Base-by-base conservation (phyloP, 2,888 invertebrate species). In the Aphrophora alni region DNA sequence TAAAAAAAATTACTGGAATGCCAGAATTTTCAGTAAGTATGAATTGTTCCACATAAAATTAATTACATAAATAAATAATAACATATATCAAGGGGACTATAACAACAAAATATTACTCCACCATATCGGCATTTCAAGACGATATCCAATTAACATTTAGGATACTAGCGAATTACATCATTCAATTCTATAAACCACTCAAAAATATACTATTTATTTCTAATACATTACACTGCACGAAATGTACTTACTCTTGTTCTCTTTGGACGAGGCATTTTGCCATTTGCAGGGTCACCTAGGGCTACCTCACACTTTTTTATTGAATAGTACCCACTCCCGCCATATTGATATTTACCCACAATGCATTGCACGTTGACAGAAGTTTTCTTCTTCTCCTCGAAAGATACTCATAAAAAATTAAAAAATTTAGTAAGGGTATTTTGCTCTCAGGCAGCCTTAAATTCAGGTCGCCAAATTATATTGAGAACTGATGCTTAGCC, bases 191-290 rank as follows among this genome's bases (percentile, higher is more conserved):
- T 4, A 59, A 59, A 59, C 21, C 3, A 59, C 4, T 4, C 14
- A 59, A 59, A 59, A 21, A 0, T 21, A 21, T 59, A n/a, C 3
- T 21, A 59, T 5, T 5, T 21, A 59, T 4, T 59, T 59, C 21
- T 59, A 59, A 3, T 12, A 59, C 21, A 59, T 59, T 59, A 59
- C 21, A 3, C 3, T 21, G 14, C 21, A 21, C 7, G 21, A 21
- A 7, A 2, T 59, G 5, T 59, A 59, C 59, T 59, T 59, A 59
- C 59, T 59, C 21, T 59, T 59, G 87, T 84, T 87, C 87, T 88
- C 85, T 87, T 87, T 83, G 88, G 87, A 85, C 88, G 88, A 86
- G 88, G 88, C 89, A 89, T 89, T 87, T 83, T 85, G 81, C 80
- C 80, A 81, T 83, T 82, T 81, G 82, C 74, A 76, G 80, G 80